These are phyloP conservation scores for Cistogaster globosa DNA, from an alignment of 2,888 invertebrate genomes.

Conservation along the genomic window DNA sequence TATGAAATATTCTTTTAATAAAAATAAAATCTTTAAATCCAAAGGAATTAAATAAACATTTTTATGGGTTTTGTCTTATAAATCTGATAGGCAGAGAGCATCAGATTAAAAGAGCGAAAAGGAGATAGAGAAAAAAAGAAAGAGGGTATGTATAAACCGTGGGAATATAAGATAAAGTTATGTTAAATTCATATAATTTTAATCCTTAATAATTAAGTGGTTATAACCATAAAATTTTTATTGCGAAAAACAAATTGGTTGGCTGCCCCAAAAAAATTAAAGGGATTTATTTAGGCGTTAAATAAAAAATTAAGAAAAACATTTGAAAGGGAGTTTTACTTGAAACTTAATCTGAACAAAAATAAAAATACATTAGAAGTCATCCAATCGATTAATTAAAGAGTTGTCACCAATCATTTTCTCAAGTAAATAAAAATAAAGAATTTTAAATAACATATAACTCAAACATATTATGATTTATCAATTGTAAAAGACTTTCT, in stretches of 20 bases:
- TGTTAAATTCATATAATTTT: conserved; percentile 26
- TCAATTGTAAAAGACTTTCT: too few relatives aligned
- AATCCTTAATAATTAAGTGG: conserved; percentile 17
- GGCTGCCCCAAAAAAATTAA: background rate
- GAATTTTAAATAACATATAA: too few relatives aligned
- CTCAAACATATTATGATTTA: too few relatives aligned
- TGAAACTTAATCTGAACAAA: too few relatives aligned
- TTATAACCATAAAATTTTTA: conserved; percentile 20
- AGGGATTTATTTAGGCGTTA: background rate
- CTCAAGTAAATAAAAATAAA: too few relatives aligned
- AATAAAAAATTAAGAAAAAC: background rate
- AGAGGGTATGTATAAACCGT: conserved; percentile 13
- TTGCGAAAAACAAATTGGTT: conserved; percentile 18
- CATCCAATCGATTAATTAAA: too few relatives aligned
- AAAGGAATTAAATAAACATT: conserved; percentile 57
- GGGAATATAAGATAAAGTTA: conserved; percentile 41
- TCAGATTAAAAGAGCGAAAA: background rate
- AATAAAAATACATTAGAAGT: too few relatives aligned
- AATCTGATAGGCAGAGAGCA: background rate
- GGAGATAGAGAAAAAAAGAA: background rate
- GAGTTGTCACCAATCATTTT: too few relatives aligned
- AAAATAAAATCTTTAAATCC: conserved; percentile 42
- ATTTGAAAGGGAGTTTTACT: too few relatives aligned
- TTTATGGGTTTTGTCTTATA: conserved; percentile 54
- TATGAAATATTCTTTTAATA: conserved; percentile 6